Evolutionary conservation across 1,140 invertebrate genomes (phyloP), one percentile per base, ranked within the genome.

Genomic region (Drosophila paulistorum): DNA sequence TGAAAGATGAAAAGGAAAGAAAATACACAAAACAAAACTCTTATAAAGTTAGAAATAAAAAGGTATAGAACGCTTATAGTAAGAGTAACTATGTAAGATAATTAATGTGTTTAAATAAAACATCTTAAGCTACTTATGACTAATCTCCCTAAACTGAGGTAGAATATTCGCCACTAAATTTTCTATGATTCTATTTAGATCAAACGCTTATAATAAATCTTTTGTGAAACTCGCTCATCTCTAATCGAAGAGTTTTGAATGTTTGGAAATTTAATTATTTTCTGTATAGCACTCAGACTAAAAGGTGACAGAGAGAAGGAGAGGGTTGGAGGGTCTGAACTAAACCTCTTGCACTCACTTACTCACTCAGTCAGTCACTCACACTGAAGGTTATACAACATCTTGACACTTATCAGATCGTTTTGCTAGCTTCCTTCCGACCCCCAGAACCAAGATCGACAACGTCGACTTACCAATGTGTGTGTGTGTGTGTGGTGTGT

Each of bases 331-430:
- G 61, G 55, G 60, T 30, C 30, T 37, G 39, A 33, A 41, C 37
- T 35, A 54, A 42, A 68, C 17, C 45, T 57, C 59, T 41, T 54
- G 45, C 68, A 69, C 67, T 79, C 6, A 30, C 30, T 30, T 30
- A 30, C 30, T 30, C 30, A 30, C 30, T 30, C 30, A 30, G 30
- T 30, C 45, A 51, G 17, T 51, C 45, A 51, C 45, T 51, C 45
- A 51, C 17, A 51, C 45, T 51, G 83, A 86, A 86, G 83, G 83
- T 87, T 87, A 89, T 89, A 87, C 77, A 87, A 87, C 30, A 30
- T 87, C 84, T 80, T 79, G 79, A 72, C 84, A 89, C 77, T 89
- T 89, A 87, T 87, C 83, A 83, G 83, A 87, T 87, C 84, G 84
- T 74, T 87, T 87, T 83, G 79, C 76, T 60, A 65, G 70, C 73